These are phyloP conservation scores for Otus scops DNA, from an alignment of 2,797 vertebrate genomes.

Conservation along the genomic window DNA sequence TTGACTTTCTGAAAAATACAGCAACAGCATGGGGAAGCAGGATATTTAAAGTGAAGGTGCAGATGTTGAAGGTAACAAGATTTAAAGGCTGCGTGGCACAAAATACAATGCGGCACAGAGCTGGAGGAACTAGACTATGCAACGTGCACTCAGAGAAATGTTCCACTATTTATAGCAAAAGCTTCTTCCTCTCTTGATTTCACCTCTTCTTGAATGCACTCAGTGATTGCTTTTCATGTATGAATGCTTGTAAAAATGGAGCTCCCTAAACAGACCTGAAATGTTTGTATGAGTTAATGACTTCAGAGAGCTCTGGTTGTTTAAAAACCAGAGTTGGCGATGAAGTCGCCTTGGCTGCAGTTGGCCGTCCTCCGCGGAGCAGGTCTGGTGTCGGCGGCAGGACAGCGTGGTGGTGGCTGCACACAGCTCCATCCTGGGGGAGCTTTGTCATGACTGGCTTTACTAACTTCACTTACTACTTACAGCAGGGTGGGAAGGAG, in stretches of 20 bases:
- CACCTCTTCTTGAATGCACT: not conserved
- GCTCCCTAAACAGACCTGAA: not conserved
- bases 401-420: not conserved
- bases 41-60: not conserved
- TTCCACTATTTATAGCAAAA: slow-evolving; percentile 3
- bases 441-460: not conserved
- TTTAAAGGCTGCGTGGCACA: not conserved
- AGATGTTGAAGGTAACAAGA: not conserved
- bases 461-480: not conserved
- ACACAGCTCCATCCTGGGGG: not conserved
- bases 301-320: not conserved
- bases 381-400: not conserved
- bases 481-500: not conserved
- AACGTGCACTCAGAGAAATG: not conserved
- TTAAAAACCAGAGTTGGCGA: not conserved
- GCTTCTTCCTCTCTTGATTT: not conserved
- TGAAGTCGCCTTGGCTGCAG: not conserved
- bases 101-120: not conserved
- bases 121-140: not conserved
- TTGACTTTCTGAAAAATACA: not conserved
- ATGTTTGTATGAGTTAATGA: slow-evolving; percentile 3
- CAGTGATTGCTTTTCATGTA: not conserved
- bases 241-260: not conserved
- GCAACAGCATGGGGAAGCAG: not conserved
- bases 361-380: not conserved